These are phyloP conservation scores for Epinephelus moara DNA, from an alignment of 2,113 vertebrate genomes.

Conservation along the genomic window DNA sequence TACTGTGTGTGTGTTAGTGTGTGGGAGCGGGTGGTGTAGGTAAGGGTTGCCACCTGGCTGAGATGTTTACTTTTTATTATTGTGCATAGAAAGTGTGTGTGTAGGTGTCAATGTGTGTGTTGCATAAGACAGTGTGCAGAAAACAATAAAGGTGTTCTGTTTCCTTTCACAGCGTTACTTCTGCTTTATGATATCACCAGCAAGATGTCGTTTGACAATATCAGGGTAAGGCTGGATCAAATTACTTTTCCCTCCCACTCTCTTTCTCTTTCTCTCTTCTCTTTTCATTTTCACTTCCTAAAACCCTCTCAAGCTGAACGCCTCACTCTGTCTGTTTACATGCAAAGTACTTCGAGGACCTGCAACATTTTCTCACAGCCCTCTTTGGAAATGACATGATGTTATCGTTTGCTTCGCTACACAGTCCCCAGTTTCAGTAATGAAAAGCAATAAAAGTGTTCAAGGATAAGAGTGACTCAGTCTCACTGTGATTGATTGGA, in stretches of 20 bases:
- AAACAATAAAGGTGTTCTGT: slow-evolving; percentile 36
- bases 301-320: slow-evolving; percentile 35
- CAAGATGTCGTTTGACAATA: slow-evolving; percentile 96
- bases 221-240: slow-evolving; percentile 87
- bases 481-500: slow-evolving; percentile 57
- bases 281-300: slow-evolving; percentile 34
- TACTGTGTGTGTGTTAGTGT: neutral
- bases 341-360: slow-evolving; percentile 43
- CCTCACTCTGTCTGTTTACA: slow-evolving; percentile 41
- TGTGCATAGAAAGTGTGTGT: slow-evolving; percentile 12
- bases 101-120: slow-evolving; percentile 30
- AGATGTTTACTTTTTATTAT: slow-evolving; percentile 29
- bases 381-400: slow-evolving; percentile 48
- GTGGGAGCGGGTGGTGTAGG: slow-evolving; percentile 22
- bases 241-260: slow-evolving; percentile 4
- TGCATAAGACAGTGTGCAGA: slow-evolving; percentile 20
- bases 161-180: slow-evolving; percentile 89
- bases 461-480: slow-evolving; percentile 47
- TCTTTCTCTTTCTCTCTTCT: neutral
- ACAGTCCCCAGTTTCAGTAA: slow-evolving; percentile 48
- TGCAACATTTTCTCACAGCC: slow-evolving; percentile 19
- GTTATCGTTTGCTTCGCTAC: slow-evolving; percentile 39
- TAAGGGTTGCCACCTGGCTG: slow-evolving; percentile 10
- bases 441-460: slow-evolving; percentile 73
- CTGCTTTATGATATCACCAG: slow-evolving; percentile 97